Evolutionary conservation across 1,140 invertebrate species (phyloP), one percentile per base, ranked within the genome.

Genomic region (Neodiprion lecontei): DNA sequence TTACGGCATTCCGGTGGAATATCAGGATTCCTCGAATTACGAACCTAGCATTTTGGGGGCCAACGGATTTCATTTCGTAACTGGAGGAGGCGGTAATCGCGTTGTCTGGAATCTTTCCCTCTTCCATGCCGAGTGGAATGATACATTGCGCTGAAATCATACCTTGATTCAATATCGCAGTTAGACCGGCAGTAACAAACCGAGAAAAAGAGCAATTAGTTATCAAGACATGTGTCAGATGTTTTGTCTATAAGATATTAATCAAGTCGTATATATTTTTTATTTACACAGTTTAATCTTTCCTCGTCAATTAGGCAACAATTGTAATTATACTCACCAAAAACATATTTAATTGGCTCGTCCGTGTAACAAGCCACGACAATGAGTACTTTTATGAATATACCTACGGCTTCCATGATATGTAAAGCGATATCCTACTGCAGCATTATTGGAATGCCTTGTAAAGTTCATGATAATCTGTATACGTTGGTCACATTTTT

Each of bases 31-130:
- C 3, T 12, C 53, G 8, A 61, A 61, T 61, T 61, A 89, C 90
- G 91, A 90, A 97, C 96, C 96, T 94, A 81, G 94, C 95, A 88
- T 96, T 96, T 84, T 96, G 94, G 17, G 96, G 96, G 67, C 96
- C 96, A 70, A 97, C 96, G 83, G 95, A 96, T 84, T 95, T 95
- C 80, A 93, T 92, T 86, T 97, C 95, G 88, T 96, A 96, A 48
- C 96, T 96, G 67, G 96, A 97, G 78, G 95, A 96, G 75, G 96
- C 96, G 12, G 92, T 93, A 77, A 98, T 95, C 82, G 95, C 94
- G 79, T 92, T 91, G 86, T 97, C 95, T 68, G 93, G 92, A 81
- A 98, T 97, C 80, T 92, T 91, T 77, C 95, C 96, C 81, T 95
- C 96, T 89, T 97, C 95, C 95, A 98, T 97, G 74, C 96, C 96